phyloP scores from a whole-genome alignment of 2,113 vertebrate species.

The Galeopterus variegatus region DNA sequence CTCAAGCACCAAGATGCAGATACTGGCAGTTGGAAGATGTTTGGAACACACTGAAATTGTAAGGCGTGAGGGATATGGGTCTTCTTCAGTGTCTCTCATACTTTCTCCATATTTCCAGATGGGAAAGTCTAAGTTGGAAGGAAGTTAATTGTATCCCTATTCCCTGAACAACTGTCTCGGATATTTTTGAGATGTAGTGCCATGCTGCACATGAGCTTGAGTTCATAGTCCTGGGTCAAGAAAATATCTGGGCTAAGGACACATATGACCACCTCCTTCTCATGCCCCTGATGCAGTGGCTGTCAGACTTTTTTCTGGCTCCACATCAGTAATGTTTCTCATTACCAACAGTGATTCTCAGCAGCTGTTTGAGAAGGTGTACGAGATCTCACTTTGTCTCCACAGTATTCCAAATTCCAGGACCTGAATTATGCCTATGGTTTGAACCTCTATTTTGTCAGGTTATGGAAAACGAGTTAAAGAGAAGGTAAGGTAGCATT shows the following conservation, averaged over 20 bases:
- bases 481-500: not conserved
- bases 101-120: conserved; percentile 13
- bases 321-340: not conserved
- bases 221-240: not conserved
- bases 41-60: not conserved
- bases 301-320: not conserved
- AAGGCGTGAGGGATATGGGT: not conserved
- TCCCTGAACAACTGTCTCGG: not conserved
- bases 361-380: conserved; percentile 1
- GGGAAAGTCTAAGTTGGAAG: conserved; percentile 8
- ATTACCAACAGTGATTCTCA: conserved; percentile 36
- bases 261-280: not conserved
- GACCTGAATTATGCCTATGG: not conserved
- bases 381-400: not conserved
- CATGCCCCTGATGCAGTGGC: not conserved
- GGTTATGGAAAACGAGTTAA: not conserved
- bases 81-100: not conserved
- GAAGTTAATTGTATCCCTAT: not conserved
- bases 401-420: not conserved
- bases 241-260: not conserved
- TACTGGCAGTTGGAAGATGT: not conserved
- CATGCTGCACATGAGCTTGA: not conserved
- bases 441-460: not conserved
- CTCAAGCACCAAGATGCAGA: not conserved
- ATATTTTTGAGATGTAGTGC: not conserved